A percentile compares a stretch with the other conserved stretches of the same genome.
These are phyloP conservation scores for Nipponia nippon DNA, from an alignment of 2,113 vertebrate genomes.

Conservation along the genomic window DNA sequence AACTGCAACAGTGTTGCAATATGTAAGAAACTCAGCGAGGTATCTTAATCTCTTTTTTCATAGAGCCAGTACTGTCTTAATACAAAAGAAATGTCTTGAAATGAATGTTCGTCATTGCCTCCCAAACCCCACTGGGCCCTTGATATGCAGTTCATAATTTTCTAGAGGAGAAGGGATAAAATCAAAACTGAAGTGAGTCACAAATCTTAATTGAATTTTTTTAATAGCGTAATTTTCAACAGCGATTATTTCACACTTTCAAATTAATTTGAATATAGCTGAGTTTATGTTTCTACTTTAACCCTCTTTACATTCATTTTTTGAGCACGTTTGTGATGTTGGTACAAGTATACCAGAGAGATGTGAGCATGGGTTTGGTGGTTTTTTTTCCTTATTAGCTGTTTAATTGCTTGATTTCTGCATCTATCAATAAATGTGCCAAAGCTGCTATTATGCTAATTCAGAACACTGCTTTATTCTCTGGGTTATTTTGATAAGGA, in stretches of 20 bases:
- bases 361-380: not conserved
- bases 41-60: not conserved
- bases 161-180: conserved; percentile 34
- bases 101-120: not conserved
- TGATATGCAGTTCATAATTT: not conserved
- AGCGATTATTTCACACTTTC: not conserved
- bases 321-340: not conserved
- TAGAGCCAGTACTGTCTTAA: not conserved
- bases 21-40: not conserved
- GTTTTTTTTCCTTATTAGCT: not conserved
- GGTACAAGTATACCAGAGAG: not conserved
- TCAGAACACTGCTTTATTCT: not conserved
- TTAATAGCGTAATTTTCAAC: conserved; percentile 26
- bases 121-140: not conserved
- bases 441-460: not conserved
- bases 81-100: not conserved
- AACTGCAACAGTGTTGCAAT: not conserved
- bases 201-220: conserved; percentile 17
- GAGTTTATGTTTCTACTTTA: not conserved
- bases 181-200: conserved; percentile 34
- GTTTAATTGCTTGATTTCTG: not conserved
- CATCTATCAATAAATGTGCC: not conserved
- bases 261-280: not conserved
- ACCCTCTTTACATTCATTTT: not conserved
- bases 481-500: not conserved